Percentiles rank a stretch among this genome's conserved stretches.
Evolutionary conservation across 1,140 invertebrate genomes (phyloP).

Genomic region (Psilanteris sp.): DNA sequence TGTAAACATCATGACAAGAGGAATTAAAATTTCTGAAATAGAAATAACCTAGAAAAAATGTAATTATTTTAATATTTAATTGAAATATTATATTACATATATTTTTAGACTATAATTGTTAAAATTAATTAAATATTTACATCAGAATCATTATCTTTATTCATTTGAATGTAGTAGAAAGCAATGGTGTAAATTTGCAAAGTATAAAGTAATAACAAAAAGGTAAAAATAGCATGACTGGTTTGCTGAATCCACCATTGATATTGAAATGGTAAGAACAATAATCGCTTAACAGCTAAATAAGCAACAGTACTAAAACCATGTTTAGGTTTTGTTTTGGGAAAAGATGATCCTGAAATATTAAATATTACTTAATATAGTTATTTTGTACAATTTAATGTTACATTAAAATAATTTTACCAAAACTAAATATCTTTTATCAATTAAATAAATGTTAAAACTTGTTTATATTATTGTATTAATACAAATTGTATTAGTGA

Average conservation of each 20-base stretch:
- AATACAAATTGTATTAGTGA: too few relatives aligned
- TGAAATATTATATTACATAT: neutral
- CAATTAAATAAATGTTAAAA: too few relatives aligned
- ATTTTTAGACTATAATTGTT: too few relatives aligned
- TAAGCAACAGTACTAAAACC: constrained; percentile 89
- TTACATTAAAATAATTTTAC: too few relatives aligned
- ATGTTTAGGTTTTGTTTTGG: constrained; percentile 95
- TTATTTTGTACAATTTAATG: too few relatives aligned
- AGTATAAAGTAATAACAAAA: constrained; percentile 88
- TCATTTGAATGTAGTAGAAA: constrained; percentile 81
- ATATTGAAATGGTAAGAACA: constrained; percentile 90
- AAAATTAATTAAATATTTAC: constrained; percentile 63
- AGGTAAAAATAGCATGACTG: constrained; percentile 85
- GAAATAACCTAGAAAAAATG: constrained; percentile 78
- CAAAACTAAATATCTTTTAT: too few relatives aligned
- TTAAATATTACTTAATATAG: too few relatives aligned
- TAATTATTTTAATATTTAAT: neutral
- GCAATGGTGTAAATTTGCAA: constrained; percentile 86
- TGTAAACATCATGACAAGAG: constrained; percentile 88
- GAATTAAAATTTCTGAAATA: constrained; percentile 86
- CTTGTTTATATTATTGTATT: too few relatives aligned
- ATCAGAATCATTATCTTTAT: constrained; percentile 75
- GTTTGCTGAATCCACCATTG: constrained; percentile 95
- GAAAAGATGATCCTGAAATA: constrained; percentile 92
- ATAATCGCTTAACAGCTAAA: constrained; percentile 87